A percentile compares a stretch with the other conserved stretches of the same genome.
Conservation (phyloP, 2,797 vertebrate genomes). For the Gallinago solitaria region DNA sequence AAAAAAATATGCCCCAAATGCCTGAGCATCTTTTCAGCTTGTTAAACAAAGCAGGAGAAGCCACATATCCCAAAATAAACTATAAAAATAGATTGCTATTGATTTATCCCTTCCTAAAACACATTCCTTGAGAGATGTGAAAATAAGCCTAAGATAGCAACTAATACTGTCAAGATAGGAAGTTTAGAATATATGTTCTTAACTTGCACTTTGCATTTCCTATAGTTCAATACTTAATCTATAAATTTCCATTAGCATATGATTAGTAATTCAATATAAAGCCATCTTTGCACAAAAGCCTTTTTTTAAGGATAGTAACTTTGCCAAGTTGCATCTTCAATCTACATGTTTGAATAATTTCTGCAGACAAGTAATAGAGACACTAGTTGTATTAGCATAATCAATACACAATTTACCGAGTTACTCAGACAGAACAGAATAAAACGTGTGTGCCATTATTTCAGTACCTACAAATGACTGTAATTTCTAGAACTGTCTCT, state of each 20-base stretch:
- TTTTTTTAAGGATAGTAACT: constrained; percentile 60
- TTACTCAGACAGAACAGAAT: constrained; percentile 76
- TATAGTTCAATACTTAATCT: constrained; percentile 59
- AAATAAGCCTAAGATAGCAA: constrained; percentile 58
- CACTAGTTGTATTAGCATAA: constrained; percentile 77
- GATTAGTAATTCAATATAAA: constrained; percentile 63
- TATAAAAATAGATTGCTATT: constrained; percentile 77
- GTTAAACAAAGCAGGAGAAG: constrained; percentile 72
- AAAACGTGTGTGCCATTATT: constrained; percentile 66
- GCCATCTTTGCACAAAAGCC: constrained; percentile 34
- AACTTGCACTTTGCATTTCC: constrained; percentile 50
- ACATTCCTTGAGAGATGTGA: constrained; percentile 67
- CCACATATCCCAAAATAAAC: constrained; percentile 70
- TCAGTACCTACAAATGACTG: constrained; percentile 73
- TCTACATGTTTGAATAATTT: constrained; percentile 77
- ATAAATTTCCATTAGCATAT: constrained; percentile 51
- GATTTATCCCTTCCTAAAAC: constrained; percentile 71
- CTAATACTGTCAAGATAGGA: not conserved
- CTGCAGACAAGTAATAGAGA: constrained; percentile 78
- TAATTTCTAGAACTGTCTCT: constrained; percentile 61
- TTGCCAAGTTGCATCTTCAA: constrained; percentile 67
- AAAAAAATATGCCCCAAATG: constrained; percentile 25
- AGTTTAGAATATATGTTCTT: constrained; percentile 38
- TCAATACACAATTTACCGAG: constrained; percentile 82
- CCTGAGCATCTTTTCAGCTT: constrained; percentile 50